A percentile compares a stretch with the other conserved stretches of the same genome.
Conservation (phyloP, 2,888 invertebrate species). For the Belgica antarctica region DNA sequence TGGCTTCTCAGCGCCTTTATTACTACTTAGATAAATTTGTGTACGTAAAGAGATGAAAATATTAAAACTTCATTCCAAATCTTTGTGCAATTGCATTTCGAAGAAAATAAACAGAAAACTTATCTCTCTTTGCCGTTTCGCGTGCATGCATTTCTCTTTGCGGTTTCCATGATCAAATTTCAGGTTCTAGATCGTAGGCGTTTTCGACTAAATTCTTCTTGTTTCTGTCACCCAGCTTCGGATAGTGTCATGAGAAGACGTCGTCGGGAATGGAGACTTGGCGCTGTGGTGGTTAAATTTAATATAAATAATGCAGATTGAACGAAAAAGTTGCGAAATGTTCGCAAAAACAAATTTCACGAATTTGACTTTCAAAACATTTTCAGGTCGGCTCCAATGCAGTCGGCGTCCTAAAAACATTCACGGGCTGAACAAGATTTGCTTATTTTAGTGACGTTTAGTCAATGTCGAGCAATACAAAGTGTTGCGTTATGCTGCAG, state of each 20-base stretch:
- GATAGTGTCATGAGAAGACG: background rate
- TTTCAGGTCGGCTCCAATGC: no score
- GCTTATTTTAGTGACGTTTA: no score
- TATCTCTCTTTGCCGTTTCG: slow-evolving; percentile 26
- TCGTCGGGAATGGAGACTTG: background rate
- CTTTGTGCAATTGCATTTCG: slow-evolving; percentile 34
- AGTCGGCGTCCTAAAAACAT: no score
- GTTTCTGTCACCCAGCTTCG: no score
- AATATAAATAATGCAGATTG: slow-evolving; percentile 12
- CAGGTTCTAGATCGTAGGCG: slow-evolving; percentile 19
- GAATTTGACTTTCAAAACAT: slow-evolving; percentile 13
- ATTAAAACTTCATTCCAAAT: background rate
- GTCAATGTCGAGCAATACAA: no score
- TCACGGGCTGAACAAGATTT: no score
- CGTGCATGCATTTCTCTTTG: slow-evolving; percentile 33
- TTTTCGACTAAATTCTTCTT: background rate
- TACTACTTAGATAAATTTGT: slow-evolving; percentile 28
- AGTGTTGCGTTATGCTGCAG: no score
- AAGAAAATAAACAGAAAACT: slow-evolving; percentile 39
- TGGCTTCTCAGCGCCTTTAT: slow-evolving; percentile 14
- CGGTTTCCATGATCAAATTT: slow-evolving; percentile 16
- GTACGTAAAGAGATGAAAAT: slow-evolving; percentile 9
- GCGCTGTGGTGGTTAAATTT: slow-evolving; percentile 10
- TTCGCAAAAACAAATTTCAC: background rate
- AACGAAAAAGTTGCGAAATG: slow-evolving; percentile 13